These are phyloP conservation scores for Myotis yumanensis DNA, from an alignment of 2,113 vertebrate species.

Conservation along the genomic window DNA sequence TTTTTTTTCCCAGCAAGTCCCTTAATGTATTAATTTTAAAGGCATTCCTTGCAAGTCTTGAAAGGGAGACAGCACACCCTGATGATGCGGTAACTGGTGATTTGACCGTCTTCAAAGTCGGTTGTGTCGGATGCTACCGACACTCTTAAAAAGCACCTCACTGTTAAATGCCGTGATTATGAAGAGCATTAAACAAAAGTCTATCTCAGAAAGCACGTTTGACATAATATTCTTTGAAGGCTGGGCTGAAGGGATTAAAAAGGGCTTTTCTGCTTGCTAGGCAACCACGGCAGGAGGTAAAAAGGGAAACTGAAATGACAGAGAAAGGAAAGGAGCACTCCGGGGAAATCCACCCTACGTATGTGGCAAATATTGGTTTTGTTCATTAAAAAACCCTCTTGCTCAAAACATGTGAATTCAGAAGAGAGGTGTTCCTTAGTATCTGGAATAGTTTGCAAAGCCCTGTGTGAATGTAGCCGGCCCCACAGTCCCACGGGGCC, in stretches of 20 bases:
- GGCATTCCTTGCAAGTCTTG: constrained; percentile 1
- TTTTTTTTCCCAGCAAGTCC: constrained; percentile 15
- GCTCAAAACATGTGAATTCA: neutral
- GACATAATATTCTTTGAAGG: neutral
- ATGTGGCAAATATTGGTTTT: neutral
- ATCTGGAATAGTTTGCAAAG: neutral
- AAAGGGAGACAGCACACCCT: neutral
- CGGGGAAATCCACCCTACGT: neutral
- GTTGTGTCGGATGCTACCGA: neutral
- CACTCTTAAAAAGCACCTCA: neutral
- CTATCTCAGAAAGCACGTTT: constrained; percentile 19
- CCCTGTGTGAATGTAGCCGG: neutral
- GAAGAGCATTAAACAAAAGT: neutral
- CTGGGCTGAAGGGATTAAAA: constrained; percentile 6
- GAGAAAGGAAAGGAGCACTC: constrained; percentile 14
- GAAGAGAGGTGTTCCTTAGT: neutral
- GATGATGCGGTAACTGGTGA: neutral
- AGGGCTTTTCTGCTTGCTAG: neutral
- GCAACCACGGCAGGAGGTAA: neutral
- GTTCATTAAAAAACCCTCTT: neutral
- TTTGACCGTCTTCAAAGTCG: neutral
- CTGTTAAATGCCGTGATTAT: neutral
- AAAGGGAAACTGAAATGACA: neutral
- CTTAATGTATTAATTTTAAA: constrained; percentile 57
- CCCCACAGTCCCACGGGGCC: neutral